A percentile compares a stretch with the other conserved stretches of the same genome.
Evolutionary conservation across 2,113 vertebrate species (phyloP).

Genomic region (Ammodytes dubius): DNA sequence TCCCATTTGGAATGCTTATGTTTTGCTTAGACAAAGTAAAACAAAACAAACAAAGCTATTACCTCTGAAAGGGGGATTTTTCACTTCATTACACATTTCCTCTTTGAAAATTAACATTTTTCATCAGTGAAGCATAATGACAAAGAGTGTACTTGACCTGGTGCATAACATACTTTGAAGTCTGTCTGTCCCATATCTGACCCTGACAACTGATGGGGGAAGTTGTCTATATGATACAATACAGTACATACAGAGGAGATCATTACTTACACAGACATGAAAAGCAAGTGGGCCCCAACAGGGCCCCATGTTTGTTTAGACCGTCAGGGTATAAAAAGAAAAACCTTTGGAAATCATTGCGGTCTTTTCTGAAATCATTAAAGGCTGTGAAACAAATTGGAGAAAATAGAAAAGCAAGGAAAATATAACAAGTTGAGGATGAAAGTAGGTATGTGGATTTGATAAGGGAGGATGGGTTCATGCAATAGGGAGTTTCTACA

Average conservation of each 20-base stretch:
- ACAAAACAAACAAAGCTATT: background rate
- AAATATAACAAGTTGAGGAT: constrained; percentile 30
- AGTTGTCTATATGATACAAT: background rate
- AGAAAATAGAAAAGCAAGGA: constrained; percentile 20
- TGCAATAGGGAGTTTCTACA: constrained; percentile 15
- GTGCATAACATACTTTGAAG: background rate
- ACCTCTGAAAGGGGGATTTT: background rate
- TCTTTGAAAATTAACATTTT: background rate
- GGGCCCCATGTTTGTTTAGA: background rate
- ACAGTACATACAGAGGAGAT: constrained; percentile 6
- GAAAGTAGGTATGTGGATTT: constrained; percentile 9
- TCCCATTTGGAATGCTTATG: too few relatives aligned
- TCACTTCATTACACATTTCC: background rate
- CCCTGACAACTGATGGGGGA: background rate
- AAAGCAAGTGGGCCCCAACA: constrained; percentile 17
- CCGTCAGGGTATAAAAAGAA: background rate
- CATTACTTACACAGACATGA: constrained; percentile 14
- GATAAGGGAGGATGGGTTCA: constrained; percentile 34
- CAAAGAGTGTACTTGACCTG: background rate
- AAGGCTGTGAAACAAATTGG: background rate
- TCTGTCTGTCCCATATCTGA: constrained; percentile 23
- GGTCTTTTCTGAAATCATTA: background rate
- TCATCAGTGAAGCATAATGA: background rate
- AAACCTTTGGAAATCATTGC: background rate
- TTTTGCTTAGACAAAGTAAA: background rate